Conservation (phyloP, 2,113 vertebrate species). For the Panthera tigris region DNA sequence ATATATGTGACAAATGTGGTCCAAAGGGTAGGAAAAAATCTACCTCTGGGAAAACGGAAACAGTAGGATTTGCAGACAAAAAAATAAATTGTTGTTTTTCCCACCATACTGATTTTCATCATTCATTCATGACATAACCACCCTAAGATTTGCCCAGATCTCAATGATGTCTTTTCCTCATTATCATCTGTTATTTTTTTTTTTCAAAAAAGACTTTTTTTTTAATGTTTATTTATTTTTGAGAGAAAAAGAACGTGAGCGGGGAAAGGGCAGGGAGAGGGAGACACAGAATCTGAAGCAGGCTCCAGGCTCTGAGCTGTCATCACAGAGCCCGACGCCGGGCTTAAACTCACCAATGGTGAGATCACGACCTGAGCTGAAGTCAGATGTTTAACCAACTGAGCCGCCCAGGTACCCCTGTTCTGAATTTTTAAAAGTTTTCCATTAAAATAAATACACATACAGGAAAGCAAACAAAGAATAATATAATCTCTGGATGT, state of each 20-base stretch:
- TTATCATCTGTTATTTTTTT: background rate
- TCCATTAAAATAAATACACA: background rate
- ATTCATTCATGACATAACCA: background rate
- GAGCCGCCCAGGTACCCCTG: background rate
- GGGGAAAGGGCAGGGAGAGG: too few relatives aligned
- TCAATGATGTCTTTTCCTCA: background rate
- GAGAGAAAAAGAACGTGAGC: too few relatives aligned
- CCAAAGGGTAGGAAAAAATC: background rate
- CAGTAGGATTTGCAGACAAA: background rate
- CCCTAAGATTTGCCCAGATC: background rate
- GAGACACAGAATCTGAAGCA: too few relatives aligned
- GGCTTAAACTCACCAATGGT: too few relatives aligned
- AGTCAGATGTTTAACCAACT: too few relatives aligned
- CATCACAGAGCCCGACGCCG: rapidly evolving
- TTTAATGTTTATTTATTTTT: too few relatives aligned
- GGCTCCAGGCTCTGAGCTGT: too few relatives aligned
- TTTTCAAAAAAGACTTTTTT: background rate
- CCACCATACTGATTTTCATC: background rate
- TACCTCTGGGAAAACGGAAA: background rate
- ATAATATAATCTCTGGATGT: background rate
- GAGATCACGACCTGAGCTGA: too few relatives aligned
- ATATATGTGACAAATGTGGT: background rate
- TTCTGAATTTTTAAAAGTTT: background rate
- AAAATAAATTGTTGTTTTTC: background rate
- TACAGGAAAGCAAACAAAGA: background rate